These are phyloP conservation scores for Neuroscelio doddi DNA, from an alignment of 2,888 invertebrate genomes.

Conservation along the genomic window DNA sequence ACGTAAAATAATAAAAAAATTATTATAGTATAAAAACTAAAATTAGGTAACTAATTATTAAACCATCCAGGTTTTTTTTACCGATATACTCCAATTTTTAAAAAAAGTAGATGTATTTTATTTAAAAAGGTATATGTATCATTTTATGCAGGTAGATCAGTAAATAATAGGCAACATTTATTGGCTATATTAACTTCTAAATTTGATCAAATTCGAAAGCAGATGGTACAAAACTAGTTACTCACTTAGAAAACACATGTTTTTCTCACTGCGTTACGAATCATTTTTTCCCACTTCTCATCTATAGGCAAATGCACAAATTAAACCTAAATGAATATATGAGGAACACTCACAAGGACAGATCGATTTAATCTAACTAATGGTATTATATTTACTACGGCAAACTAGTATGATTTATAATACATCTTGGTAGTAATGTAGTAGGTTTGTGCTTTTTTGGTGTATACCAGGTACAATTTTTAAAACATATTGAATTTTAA, in stretches of 20 bases:
- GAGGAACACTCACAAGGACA: constrained; percentile 27
- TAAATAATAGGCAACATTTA: too few relatives aligned
- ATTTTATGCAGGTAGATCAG: too few relatives aligned
- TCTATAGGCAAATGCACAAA: constrained; percentile 35
- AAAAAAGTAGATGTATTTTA: too few relatives aligned
- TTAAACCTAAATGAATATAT: constrained; percentile 42
- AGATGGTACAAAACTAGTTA: constrained; percentile 57
- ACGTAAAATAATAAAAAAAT: too few relatives aligned
- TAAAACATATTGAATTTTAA: constrained; percentile 12
- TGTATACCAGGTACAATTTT: constrained; percentile 27
- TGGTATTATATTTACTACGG: constrained; percentile 53
- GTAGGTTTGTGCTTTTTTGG: constrained; percentile 58
- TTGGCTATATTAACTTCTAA: too few relatives aligned
- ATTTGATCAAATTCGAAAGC: constrained; percentile 51
- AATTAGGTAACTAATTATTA: too few relatives aligned
- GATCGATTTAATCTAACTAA: constrained; percentile 63
- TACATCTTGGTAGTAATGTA: constrained; percentile 48
- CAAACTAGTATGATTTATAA: constrained; percentile 65
- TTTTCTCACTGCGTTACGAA: constrained; percentile 3
- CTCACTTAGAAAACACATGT: constrained; percentile 47
- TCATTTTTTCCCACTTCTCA: constrained; percentile 15
- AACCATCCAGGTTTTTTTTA: too few relatives aligned
- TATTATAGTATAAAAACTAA: too few relatives aligned
- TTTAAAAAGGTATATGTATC: too few relatives aligned
- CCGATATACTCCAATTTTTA: too few relatives aligned